A percentile compares a stretch with the other conserved stretches of the same genome.
Evolutionary conservation across 2,888 invertebrate genomes (phyloP).

Genomic region (Andrena minutula): DNA sequence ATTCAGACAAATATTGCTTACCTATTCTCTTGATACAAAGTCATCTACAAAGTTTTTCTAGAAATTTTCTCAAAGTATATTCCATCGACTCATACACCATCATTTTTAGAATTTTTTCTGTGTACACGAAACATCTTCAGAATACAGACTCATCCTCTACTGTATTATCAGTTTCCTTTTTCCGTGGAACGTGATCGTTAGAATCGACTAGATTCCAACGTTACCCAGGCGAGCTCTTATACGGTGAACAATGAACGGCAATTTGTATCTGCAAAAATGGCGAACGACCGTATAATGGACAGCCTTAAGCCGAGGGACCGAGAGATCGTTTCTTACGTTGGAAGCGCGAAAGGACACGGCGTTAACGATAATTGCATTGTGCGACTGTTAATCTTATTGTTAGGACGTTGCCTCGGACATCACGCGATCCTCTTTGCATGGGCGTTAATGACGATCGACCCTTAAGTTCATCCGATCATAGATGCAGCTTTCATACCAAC

Average conservation of each 20-base stretch:
- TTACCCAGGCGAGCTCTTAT: slow-evolving; percentile 7
- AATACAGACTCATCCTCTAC: neutral
- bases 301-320: neutral
- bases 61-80: too few species aligned
- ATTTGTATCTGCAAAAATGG: slow-evolving; percentile 57
- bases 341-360: slow-evolving; percentile 42
- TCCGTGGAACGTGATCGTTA: neutral
- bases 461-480: slow-evolving; percentile 26
- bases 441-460: slow-evolving; percentile 53
- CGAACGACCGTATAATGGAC: slow-evolving; percentile 47
- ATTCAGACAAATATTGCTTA: too few species aligned
- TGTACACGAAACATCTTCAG: neutral
- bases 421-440: slow-evolving; percentile 39
- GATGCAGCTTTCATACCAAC: neutral
- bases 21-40: too few species aligned
- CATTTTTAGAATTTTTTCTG: too few species aligned
- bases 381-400: slow-evolving; percentile 50
- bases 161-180: slow-evolving; percentile 1
- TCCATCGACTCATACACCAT: too few species aligned
- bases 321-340: slow-evolving; percentile 28
- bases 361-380: slow-evolving; percentile 61
- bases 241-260: slow-evolving; percentile 45
- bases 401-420: slow-evolving; percentile 32
- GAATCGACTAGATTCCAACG: slow-evolving; percentile 15
- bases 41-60: too few species aligned